Percentiles rank a stretch among this genome's conserved stretches.
Evolutionary conservation across 1,140 invertebrate species (phyloP).

Genomic region (Sarcophaga peregrina): DNA sequence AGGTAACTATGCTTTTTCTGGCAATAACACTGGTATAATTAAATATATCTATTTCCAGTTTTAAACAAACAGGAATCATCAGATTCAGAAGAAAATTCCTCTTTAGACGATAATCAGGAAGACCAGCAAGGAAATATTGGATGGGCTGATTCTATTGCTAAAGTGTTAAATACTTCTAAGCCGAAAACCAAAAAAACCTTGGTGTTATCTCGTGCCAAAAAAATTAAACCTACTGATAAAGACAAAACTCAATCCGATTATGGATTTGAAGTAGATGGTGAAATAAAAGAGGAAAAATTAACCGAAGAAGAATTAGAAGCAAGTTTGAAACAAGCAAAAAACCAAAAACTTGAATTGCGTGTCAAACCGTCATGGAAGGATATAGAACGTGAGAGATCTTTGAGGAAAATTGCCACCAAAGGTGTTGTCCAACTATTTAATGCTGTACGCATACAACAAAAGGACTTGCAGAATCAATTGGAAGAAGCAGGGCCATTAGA

Average conservation of each 20-base stretch:
- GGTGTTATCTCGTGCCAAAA: conserved; percentile 81
- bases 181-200: conserved; percentile 79
- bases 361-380: conserved; percentile 80
- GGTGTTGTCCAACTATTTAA: conserved; percentile 93
- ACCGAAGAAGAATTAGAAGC: conserved; percentile 55
- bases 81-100: conserved; percentile 7
- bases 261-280: conserved; percentile 68
- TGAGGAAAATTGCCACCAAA: conserved; percentile 86
- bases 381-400: conserved; percentile 77
- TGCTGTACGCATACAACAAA: conserved; percentile 86
- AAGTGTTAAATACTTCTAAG: conserved; percentile 79
- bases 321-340: conserved; percentile 60
- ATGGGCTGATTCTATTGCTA: conserved; percentile 79
- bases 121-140: conserved; percentile 67
- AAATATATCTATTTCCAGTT: neutral
- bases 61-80: neutral
- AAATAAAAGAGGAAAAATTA: conserved; percentile 67
- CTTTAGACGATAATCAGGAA: conserved; percentile 28
- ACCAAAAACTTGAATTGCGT: conserved; percentile 74
- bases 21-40: neutral
- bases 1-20: conserved; percentile 13
- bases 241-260: conserved; percentile 58
- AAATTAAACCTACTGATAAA: conserved; percentile 68
- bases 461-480: conserved; percentile 78
- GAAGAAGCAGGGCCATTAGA: conserved; percentile 80